Conservation (phyloP, 2,797 vertebrate species). For the Alosa sapidissima region DNA sequence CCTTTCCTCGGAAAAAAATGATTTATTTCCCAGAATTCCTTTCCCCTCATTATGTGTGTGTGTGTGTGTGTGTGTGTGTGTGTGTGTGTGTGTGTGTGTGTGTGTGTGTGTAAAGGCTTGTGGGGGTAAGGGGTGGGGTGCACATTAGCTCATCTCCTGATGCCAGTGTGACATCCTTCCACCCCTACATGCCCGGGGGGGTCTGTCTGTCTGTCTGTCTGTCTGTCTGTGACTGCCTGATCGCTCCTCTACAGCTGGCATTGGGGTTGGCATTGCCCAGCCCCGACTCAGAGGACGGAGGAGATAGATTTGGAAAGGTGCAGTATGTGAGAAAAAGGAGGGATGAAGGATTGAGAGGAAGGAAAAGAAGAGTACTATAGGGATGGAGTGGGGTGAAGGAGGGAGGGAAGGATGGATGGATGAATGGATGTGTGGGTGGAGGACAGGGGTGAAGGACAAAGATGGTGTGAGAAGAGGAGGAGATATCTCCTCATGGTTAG, state of each 20-base stretch:
- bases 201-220: too few species aligned
- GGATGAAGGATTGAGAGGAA: background rate
- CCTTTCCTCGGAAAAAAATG: background rate
- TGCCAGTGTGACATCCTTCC: constrained; percentile 50
- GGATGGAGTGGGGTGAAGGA: constrained; percentile 8
- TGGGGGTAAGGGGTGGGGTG: too few species aligned
- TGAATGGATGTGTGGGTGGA: background rate
- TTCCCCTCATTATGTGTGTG: constrained; percentile 34
- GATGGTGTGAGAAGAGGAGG: too few species aligned
- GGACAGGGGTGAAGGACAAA: too few species aligned
- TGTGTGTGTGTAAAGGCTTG: too few species aligned
- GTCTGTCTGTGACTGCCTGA: constrained; percentile 57
- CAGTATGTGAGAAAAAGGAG: constrained; percentile 30
- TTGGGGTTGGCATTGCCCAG: background rate
- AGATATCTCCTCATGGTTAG: too few species aligned
- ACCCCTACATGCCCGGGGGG: background rate
- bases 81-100: too few species aligned
- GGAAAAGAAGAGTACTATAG: background rate
- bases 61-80: too few species aligned
- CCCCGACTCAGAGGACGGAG: background rate
- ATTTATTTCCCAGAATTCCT: constrained; percentile 19
- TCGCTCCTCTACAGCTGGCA: constrained; percentile 62
- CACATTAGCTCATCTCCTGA: constrained; percentile 29
- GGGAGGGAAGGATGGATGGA: background rate
- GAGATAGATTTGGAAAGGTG: constrained; percentile 32